phyloP scores from a whole-genome alignment of 2,797 vertebrate species.

The Gephyroberyx darwinii region DNA sequence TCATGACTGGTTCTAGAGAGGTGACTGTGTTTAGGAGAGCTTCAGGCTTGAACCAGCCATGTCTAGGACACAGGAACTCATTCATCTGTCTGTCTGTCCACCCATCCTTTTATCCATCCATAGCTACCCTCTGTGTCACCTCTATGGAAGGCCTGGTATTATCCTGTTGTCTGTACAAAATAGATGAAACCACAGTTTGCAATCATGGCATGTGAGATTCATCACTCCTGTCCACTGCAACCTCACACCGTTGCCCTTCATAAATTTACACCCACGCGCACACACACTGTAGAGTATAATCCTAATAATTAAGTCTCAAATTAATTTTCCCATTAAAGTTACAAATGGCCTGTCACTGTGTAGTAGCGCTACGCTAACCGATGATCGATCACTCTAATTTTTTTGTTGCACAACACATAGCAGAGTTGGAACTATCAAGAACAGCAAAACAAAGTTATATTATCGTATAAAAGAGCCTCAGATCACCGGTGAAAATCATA shows the following conservation, averaged over 20 bases:
- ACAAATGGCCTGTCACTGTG: constrained; percentile 49
- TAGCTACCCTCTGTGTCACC: too few species aligned
- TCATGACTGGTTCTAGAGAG: not conserved
- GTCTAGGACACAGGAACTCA: not conserved
- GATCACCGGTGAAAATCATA: not conserved
- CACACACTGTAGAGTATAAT: constrained; percentile 17
- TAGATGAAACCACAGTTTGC: constrained; percentile 40
- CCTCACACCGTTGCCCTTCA: constrained; percentile 3
- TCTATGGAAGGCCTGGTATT: not conserved
- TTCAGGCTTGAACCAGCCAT: not conserved
- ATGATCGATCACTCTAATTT: not conserved
- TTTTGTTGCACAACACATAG: not conserved
- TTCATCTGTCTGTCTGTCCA: not conserved
- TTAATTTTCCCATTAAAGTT: constrained; percentile 62
- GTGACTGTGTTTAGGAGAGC: not conserved
- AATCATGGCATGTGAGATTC: constrained; percentile 43
- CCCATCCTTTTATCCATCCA: not conserved
- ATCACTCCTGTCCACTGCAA: constrained; percentile 39
- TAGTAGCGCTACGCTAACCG: constrained; percentile 8
- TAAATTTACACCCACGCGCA: constrained; percentile 10
- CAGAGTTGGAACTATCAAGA: not conserved
- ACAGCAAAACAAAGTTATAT: not conserved
- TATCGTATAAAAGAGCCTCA: not conserved
- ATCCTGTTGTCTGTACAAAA: not conserved
- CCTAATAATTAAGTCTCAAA: constrained; percentile 60